Conservation (phyloP, 2,888 invertebrate species). For the Drosophila melanocephala region DNA sequence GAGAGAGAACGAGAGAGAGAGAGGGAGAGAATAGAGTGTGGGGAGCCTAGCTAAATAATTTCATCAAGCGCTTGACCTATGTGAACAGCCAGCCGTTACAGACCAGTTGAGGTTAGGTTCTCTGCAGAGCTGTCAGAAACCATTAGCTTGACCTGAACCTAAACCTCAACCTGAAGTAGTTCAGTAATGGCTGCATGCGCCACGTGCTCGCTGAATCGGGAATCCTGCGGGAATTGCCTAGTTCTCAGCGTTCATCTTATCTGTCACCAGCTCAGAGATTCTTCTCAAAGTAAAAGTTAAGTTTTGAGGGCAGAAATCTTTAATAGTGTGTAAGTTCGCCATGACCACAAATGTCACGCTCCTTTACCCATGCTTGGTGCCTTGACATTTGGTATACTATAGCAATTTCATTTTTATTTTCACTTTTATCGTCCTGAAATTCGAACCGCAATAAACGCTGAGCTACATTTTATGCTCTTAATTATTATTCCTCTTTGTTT, state of each 20-base stretch:
- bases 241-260: slow-evolving; percentile 5
- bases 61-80: slow-evolving; percentile 55
- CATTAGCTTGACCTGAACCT: slow-evolving; percentile 40
- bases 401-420: slow-evolving; percentile 35
- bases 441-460: slow-evolving; percentile 62
- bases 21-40: neutral
- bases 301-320: slow-evolving; percentile 2
- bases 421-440: slow-evolving; percentile 57
- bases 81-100: slow-evolving; percentile 17
- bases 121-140: slow-evolving; percentile 23
- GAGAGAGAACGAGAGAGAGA: neutral
- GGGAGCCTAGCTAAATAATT: slow-evolving; percentile 32
- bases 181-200: slow-evolving; percentile 1
- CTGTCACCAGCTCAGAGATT: slow-evolving; percentile 23
- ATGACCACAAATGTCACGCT: slow-evolving; percentile 40
- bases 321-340: slow-evolving; percentile 1
- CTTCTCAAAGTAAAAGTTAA: slow-evolving; percentile 4
- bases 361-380: slow-evolving; percentile 3
- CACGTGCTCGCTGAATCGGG: slow-evolving; percentile 3
- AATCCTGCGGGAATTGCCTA: slow-evolving; percentile 23
- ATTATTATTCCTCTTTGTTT: slow-evolving; percentile 55
- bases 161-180: slow-evolving; percentile 10
- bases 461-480: slow-evolving; percentile 59
- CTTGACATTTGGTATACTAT: slow-evolving; percentile 17
- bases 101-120: slow-evolving; percentile 3